Percentiles rank a stretch among this genome's conserved stretches.
Conservation (phyloP, 2,888 invertebrate genomes). For the Caenorhabditis sp. region DNA sequence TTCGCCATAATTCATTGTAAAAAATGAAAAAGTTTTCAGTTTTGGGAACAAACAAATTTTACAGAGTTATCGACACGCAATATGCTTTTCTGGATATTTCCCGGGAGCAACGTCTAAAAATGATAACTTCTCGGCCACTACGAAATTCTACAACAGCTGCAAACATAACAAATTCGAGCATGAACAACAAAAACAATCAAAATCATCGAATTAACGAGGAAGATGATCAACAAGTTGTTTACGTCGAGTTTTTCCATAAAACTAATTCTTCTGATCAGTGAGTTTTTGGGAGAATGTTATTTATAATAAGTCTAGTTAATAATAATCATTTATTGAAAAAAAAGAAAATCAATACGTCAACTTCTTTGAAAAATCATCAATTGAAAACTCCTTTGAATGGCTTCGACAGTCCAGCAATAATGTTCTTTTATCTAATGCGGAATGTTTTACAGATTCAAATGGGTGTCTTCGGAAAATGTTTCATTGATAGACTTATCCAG, state of each 20-base stretch:
- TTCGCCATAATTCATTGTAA: neutral
- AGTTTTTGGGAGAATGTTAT: neutral
- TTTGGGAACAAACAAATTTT: neutral
- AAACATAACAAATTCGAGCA: slow-evolving; percentile 4
- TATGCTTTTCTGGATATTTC: slow-evolving; percentile 21
- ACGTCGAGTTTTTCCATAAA: slow-evolving; percentile 39
- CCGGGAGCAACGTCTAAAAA: slow-evolving; percentile 24
- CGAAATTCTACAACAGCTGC: neutral
- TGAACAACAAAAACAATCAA: neutral
- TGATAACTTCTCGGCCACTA: slow-evolving; percentile 17
- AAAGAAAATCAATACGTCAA: too few species aligned
- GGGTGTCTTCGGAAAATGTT: slow-evolving; percentile 21
- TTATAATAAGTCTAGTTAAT: too few species aligned
- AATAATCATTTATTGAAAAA: too few species aligned
- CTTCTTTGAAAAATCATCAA: too few species aligned
- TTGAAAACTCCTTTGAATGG: too few species aligned
- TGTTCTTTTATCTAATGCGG: neutral
- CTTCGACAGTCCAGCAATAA: too few species aligned
- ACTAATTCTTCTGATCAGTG: slow-evolving; percentile 11
- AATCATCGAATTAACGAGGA: neutral
- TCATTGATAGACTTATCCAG: slow-evolving; percentile 25
- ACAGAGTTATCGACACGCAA: slow-evolving; percentile 31
- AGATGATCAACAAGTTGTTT: slow-evolving; percentile 9
- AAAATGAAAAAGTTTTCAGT: neutral
- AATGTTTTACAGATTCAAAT: slow-evolving; percentile 13